Conservation (phyloP, 2,888 invertebrate species). For the Flabesymbios commensalis region DNA sequence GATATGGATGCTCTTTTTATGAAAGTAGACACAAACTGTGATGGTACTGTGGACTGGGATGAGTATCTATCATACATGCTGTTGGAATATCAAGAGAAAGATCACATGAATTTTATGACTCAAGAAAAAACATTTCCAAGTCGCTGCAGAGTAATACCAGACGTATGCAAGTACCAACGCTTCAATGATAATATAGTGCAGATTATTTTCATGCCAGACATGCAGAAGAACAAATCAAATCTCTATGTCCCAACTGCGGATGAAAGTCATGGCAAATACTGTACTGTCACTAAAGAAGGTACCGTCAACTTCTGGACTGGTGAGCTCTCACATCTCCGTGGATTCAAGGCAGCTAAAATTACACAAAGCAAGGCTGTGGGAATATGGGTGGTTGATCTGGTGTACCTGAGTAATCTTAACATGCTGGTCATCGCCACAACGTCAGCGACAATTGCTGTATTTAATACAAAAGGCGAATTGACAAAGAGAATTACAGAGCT, state of each 20-base stretch:
- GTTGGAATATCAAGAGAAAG: constrained; percentile 67
- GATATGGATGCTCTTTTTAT: constrained; percentile 50
- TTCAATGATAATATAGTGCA: constrained; percentile 21
- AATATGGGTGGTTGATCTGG: constrained; percentile 74
- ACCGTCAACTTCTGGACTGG: constrained; percentile 78
- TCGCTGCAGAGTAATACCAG: background rate
- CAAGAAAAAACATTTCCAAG: constrained; percentile 10
- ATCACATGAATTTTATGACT: constrained; percentile 36
- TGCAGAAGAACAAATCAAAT: constrained; percentile 1
- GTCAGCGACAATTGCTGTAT: constrained; percentile 78
- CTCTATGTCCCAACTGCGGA: constrained; percentile 57
- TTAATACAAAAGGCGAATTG: too few species aligned
- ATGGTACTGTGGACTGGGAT: constrained; percentile 71
- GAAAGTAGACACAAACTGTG: constrained; percentile 64
- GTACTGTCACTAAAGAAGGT: constrained; percentile 78
- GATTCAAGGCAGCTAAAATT: constrained; percentile 24
- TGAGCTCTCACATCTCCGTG: constrained; percentile 67
- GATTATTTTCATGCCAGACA: constrained; percentile 5
- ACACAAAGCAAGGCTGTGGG: background rate
- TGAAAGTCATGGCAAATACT: constrained; percentile 72
- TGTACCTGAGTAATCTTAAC: constrained; percentile 76
- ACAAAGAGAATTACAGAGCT: constrained; percentile 67
- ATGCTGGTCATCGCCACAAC: constrained; percentile 78
- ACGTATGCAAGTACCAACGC: constrained; percentile 10
- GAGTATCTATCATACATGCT: constrained; percentile 78